These are phyloP conservation scores for Sylvilagus floridanus DNA, from an alignment of 2,797 vertebrate genomes.

Conservation along the genomic window DNA sequence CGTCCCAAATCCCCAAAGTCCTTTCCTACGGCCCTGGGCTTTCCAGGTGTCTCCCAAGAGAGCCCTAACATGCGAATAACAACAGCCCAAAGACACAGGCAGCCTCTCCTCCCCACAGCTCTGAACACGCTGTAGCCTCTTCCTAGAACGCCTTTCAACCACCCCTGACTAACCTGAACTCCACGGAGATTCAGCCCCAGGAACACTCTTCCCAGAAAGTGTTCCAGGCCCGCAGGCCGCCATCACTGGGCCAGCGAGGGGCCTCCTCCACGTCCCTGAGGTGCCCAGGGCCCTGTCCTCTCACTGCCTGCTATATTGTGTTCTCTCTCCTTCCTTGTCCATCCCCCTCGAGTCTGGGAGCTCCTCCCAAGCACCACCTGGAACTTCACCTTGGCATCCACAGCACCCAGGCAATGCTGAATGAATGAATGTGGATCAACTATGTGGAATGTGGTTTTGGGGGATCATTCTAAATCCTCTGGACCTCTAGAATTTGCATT, in stretches of 20 bases:
- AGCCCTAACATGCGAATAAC: not conserved
- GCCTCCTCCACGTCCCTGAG: not conserved
- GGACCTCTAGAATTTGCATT: not conserved
- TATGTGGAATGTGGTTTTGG: not conserved
- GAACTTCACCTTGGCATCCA: not conserved
- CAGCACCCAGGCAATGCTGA: not conserved
- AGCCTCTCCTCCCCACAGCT: slow-evolving; percentile 11
- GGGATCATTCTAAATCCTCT: not conserved
- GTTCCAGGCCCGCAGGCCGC: not conserved
- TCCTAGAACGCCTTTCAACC: not conserved
- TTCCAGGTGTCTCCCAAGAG: not conserved
- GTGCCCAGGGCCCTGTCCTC: not conserved
- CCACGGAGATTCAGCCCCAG: not conserved
- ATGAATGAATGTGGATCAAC: slow-evolving; percentile 4
- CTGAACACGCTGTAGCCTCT: not conserved
- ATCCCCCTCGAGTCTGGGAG: not conserved
- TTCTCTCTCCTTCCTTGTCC: not conserved
- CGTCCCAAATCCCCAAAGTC: not conserved
- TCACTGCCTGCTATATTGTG: not conserved
- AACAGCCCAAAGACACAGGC: slow-evolving; percentile 15
- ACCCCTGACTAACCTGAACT: not conserved
- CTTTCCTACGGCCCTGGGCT: not conserved
- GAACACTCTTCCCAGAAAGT: not conserved
- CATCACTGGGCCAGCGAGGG: not conserved
- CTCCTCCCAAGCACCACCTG: not conserved